A percentile compares a stretch with the other conserved stretches of the same genome.
These are phyloP conservation scores for Psylliodes chrysocephalus DNA, from an alignment of 2,888 invertebrate species.

Conservation along the genomic window DNA sequence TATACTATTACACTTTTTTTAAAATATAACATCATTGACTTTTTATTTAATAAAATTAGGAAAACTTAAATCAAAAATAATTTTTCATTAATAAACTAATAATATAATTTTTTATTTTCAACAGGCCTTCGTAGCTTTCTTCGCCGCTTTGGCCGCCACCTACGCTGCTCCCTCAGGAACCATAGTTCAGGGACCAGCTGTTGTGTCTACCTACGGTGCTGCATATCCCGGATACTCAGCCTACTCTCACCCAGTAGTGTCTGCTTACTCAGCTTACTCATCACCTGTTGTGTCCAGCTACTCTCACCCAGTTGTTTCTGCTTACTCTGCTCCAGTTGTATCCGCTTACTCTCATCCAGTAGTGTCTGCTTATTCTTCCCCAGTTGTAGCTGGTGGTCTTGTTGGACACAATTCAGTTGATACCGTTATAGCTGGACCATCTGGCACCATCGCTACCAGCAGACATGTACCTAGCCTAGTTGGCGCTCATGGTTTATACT, in stretches of 20 bases:
- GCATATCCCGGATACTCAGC: no score
- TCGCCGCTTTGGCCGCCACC: conserved; percentile 51
- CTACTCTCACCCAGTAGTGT: conserved; percentile 52
- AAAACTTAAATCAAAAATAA: no score
- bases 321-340: conserved; percentile 18
- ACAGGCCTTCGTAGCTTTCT: conserved; percentile 47
- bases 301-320: conserved; percentile 41
- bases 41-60: no score
- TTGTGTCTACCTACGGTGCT: conserved; percentile 53
- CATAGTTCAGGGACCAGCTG: conserved; percentile 54
- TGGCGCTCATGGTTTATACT: background rate
- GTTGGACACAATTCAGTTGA: conserved; percentile 31
- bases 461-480: conserved; percentile 3
- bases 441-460: conserved; percentile 51
- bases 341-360: conserved; percentile 35
- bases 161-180: conserved; percentile 46
- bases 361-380: conserved; percentile 37
- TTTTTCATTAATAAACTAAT: no score
- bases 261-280: conserved; percentile 40
- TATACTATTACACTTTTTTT: no score
- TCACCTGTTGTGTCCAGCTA: conserved; percentile 42
- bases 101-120: conserved; percentile 24
- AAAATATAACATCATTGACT: no score
- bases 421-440: conserved; percentile 51
- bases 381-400: conserved; percentile 35